Percentiles rank a stretch among this genome's conserved stretches.
phyloP scores from a whole-genome alignment of 2,888 invertebrate genomes.

The Rotaria magnacalcarata region DNA sequence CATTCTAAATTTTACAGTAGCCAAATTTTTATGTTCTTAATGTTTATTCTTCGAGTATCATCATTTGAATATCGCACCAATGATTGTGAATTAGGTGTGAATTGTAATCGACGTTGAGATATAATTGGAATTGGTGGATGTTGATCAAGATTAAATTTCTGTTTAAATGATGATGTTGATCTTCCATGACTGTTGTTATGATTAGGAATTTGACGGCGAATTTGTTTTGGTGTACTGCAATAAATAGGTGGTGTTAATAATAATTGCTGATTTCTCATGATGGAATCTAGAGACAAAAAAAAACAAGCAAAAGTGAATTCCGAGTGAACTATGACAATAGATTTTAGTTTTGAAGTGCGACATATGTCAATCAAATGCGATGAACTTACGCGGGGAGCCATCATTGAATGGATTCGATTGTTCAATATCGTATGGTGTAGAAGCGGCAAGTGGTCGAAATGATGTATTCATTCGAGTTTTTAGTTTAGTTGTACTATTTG shows the following conservation, averaged over 20 bases:
- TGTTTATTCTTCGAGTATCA: neutral
- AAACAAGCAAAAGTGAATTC: no score
- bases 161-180: neutral
- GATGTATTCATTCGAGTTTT: neutral
- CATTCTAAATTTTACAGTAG: neutral
- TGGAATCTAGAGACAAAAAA: neutral
- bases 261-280: neutral
- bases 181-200: conserved; percentile 6
- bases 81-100: conserved; percentile 14
- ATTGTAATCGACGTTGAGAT: conserved; percentile 13
- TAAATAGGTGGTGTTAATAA: neutral
- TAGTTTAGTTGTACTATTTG: neutral
- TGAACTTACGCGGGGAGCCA: conserved; percentile 6
- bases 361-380: conserved; percentile 22
- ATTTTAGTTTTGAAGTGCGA: neutral
- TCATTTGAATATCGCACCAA: neutral
- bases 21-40: conserved; percentile 1
- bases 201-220: neutral
- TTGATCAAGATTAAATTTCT: neutral
- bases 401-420: neutral
- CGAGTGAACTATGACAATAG: neutral
- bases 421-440: conserved; percentile 11
- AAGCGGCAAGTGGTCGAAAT: conserved; percentile 6
- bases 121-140: neutral
- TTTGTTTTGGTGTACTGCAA: conserved; percentile 13